These are phyloP conservation scores for Coreius guichenoti DNA, from an alignment of 2,797 vertebrate species.

Conservation along the genomic window DNA sequence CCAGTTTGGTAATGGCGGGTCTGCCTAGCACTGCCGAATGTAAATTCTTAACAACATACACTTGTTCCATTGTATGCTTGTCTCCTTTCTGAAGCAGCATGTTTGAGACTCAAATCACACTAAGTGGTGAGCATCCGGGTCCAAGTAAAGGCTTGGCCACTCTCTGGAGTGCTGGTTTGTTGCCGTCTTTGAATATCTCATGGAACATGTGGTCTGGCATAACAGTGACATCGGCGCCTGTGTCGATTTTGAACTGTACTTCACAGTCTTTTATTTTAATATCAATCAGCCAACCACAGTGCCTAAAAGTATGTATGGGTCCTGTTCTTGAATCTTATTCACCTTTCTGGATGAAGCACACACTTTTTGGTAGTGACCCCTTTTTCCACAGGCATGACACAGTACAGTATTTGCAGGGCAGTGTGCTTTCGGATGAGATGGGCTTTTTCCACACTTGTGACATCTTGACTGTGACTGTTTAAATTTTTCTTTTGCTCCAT, in stretches of 20 bases:
- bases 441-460: conserved; percentile 19
- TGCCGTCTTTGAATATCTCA: not conserved
- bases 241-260: too few species aligned
- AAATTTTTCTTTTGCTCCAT: not conserved
- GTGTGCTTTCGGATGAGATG: not conserved
- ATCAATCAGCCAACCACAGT: not conserved
- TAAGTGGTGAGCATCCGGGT: not conserved
- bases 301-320: not conserved
- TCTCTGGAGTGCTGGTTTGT: not conserved
- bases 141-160: not conserved
- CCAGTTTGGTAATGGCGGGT: conserved; percentile 26
- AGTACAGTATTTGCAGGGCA: conserved; percentile 16
- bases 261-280: too few species aligned
- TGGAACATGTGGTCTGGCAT: not conserved
- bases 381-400: conserved; percentile 9
- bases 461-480: not conserved
- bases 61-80: not conserved
- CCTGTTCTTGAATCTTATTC: not conserved
- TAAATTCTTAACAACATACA: conserved; percentile 21
- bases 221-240: too few species aligned
- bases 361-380: conserved; percentile 15
- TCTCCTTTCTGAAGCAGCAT: not conserved
- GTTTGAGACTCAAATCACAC: not conserved
- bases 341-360: conserved; percentile 9
- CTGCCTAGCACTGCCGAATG: conserved; percentile 22